Conservation (phyloP, 2,888 invertebrate genomes). For the Muscina levida region DNA sequence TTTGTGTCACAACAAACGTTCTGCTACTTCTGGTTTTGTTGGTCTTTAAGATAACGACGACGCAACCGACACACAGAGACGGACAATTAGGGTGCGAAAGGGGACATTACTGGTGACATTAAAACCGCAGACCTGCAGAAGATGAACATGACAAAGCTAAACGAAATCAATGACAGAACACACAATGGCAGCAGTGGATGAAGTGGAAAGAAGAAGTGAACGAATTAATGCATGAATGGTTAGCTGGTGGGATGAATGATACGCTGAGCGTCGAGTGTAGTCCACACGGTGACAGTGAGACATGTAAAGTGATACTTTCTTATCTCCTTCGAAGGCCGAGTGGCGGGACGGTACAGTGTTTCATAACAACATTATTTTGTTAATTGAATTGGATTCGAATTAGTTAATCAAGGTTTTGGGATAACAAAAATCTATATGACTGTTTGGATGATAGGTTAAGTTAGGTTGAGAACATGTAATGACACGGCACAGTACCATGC, state of each 20-base stretch:
- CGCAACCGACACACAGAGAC: neutral
- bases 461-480: no score
- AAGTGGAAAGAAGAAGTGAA: constrained; percentile 11
- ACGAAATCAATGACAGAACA: constrained; percentile 20
- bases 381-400: no score
- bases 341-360: constrained; percentile 32
- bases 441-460: no score
- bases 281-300: constrained; percentile 10
- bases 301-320: constrained; percentile 32
- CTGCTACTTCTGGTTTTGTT: constrained; percentile 37
- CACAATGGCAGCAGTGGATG: constrained; percentile 1
- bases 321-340: constrained; percentile 6
- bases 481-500: no score
- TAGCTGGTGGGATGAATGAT: neutral
- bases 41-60: constrained; percentile 42
- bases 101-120: neutral
- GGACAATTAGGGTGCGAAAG: neutral
- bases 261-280: neutral
- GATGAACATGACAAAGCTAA: no score
- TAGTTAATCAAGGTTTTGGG: no score
- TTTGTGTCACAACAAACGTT: constrained; percentile 62
- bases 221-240: constrained; percentile 29
- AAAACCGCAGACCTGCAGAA: constrained; percentile 7
- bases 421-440: no score
- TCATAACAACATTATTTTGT: neutral